Conservation (phyloP, 2,888 invertebrate genomes). For the Bembecia ichneumoniformis region DNA sequence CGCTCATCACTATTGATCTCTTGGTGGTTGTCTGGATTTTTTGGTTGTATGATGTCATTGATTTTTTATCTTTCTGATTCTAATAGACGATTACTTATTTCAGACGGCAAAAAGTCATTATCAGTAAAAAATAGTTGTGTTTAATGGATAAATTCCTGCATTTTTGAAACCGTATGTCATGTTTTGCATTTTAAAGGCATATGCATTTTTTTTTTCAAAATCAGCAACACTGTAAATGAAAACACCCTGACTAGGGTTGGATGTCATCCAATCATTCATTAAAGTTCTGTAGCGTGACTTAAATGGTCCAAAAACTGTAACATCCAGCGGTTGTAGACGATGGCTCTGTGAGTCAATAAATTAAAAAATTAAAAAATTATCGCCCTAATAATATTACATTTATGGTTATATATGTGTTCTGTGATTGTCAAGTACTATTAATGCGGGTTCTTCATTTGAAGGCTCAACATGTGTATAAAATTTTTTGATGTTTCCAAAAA, state of each 20-base stretch:
- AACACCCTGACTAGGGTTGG: constrained; percentile 9
- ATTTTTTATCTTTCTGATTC: background rate
- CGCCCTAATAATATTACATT: constrained; percentile 1
- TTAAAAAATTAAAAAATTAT: constrained; percentile 7
- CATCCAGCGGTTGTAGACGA: constrained; percentile 12
- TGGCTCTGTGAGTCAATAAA: constrained; percentile 15
- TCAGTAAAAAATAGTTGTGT: background rate
- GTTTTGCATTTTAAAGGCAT: background rate
- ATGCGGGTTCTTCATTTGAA: background rate
- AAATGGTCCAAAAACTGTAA: constrained; percentile 10
- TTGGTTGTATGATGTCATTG: no score
- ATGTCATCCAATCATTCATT: constrained; percentile 13
- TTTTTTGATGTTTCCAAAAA: constrained; percentile 6
- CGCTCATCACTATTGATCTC: no score
- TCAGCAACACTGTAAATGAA: constrained; percentile 1
- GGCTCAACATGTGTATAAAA: constrained; percentile 8
- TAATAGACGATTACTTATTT: background rate
- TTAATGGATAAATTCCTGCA: background rate
- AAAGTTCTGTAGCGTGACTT: constrained; percentile 6
- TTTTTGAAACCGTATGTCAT: background rate
- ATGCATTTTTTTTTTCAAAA: background rate
- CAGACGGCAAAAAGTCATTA: background rate
- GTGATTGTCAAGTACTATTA: background rate
- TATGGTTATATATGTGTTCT: constrained; percentile 1
- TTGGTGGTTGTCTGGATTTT: no score